These are phyloP conservation scores for Zaprionus ornatus DNA, from an alignment of 1,140 invertebrate genomes.

Conservation along the genomic window DNA sequence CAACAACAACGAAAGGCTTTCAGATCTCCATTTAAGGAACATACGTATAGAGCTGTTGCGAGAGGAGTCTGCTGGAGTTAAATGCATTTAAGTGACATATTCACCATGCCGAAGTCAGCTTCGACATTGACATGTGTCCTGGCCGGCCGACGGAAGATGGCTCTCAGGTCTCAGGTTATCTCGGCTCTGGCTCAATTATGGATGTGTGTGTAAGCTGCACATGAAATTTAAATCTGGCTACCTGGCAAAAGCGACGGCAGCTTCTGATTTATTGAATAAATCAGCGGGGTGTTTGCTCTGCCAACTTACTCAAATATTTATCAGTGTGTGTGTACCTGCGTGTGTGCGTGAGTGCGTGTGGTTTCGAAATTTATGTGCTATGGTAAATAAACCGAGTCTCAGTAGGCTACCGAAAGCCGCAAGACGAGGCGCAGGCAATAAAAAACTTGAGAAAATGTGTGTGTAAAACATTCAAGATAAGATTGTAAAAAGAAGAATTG, in stretches of 20 bases:
- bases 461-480: conserved; percentile 59
- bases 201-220: conserved; percentile 42
- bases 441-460: conserved; percentile 61
- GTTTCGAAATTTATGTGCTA: conserved; percentile 72
- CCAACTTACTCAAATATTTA: conserved; percentile 71
- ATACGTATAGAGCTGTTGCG: neutral
- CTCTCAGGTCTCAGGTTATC: conserved; percentile 5
- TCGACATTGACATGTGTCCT: conserved; percentile 69
- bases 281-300: conserved; percentile 55
- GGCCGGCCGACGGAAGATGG: conserved; percentile 13
- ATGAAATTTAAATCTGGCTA: conserved; percentile 69
- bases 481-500: conserved; percentile 25
- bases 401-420: conserved; percentile 62
- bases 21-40: conserved; percentile 8
- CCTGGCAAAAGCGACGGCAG: conserved; percentile 39
- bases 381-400: conserved; percentile 70
- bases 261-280: conserved; percentile 81
- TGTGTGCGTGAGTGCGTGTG: conserved; percentile 30
- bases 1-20: conserved; percentile 46
- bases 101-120: conserved; percentile 21
- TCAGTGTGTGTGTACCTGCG: conserved; percentile 35
- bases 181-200: conserved; percentile 25
- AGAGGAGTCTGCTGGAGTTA: conserved; percentile 41
- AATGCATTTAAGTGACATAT: conserved; percentile 71
- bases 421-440: conserved; percentile 63